Base-by-base conservation (phyloP, 1,140 invertebrate species). In the Dryas iulia region DNA sequence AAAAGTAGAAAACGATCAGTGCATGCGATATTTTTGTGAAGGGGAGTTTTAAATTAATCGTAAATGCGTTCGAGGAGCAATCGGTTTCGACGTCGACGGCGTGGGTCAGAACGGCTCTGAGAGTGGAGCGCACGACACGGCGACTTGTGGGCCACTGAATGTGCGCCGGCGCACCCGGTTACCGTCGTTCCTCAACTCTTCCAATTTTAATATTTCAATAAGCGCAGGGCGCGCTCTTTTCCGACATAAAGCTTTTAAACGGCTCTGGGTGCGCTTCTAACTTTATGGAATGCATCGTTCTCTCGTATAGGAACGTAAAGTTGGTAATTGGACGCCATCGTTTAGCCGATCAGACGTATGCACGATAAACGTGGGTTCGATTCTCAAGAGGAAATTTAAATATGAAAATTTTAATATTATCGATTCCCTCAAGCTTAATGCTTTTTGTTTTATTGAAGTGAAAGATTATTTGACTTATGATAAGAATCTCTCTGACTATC, bases 111-210 rank as follows among this genome's bases (percentile, higher is more conserved):
- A 76, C 80, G 73, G 75, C 78, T 82, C 80, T 71, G 58, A 66
- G 75, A 84, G 77, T 76, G 76, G 79, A 88, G 84, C 82, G 84
- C 79, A 71, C 86, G 80, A 65, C 86, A 77, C 86, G 87, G 63
- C 83, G 83, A 79, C 81, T 86, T 76, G 80, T 79, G 82, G 75
- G 78, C 85, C 86, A 88, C 87, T 88, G 87, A 82, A 70, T 71
- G 79, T 77, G 78, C 78, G 84, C 67, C 52, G 69, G 78, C 77
- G 76, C 82, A 71, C 68, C 69, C 78, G 72, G 69, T 18, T 74
- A 72, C 77, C 73, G 70, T 69, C 71, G 76, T 69, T 78, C 76
- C 65, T 74, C 77, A 64, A 80, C 81, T 81, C 79, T 81, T 86
- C 77, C 82, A 83, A 84, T 85, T 88, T 87, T 85, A 87, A 83